Base-by-base conservation (phyloP, 92 coral and sea anemone genomes). In the Epizoanthus stellaris region DNA sequence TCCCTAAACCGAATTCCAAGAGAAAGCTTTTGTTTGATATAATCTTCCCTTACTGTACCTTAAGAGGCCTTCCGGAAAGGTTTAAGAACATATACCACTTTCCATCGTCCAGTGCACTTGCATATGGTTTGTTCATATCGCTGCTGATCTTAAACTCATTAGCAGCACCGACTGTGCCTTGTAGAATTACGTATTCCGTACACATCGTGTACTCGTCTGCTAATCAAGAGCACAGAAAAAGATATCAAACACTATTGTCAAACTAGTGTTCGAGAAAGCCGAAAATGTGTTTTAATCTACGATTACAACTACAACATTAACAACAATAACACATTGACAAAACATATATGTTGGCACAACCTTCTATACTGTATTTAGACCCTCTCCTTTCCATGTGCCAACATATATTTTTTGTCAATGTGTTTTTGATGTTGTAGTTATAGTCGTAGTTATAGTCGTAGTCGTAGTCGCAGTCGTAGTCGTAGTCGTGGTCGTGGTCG, bases 191-290 rank as follows among this genome's bases (percentile, higher is more conserved):
- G n/a, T 72, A 72, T 47, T 72, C 77, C 4, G 77, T 49, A 72
- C 77, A 72, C 77, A 72, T 72, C 4, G 59, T 19, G 36, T 72
- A 47, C 60, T 72, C 77, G 77, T 72, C 77, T 72, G 77, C 3
- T 43, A 47, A 43, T 14, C 0, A 56, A 72, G 6, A 17, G 34
- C 47, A 57, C 11, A 38, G 47, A 19, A 15, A 6, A 17, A 68
- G 0, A 30, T 30, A 30, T 34, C 16, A 65, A 9, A 6, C 36
- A 30, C 36, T 1, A 30, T 30, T 30, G 36, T 30, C 36, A 30
- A 30, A 30, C 36, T 30, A 30, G 36, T 30, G 36, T 30, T 30
- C 2, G 5, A 61, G 10, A 17, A 17, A 61, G 30, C 30, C 15
- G 9, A 20, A 5, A 17, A 0, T 25, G 10, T 61, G 0, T n/a